phyloP scores from a whole-genome alignment of 2,888 invertebrate genomes.

The Pharmacophagus antenor region DNA sequence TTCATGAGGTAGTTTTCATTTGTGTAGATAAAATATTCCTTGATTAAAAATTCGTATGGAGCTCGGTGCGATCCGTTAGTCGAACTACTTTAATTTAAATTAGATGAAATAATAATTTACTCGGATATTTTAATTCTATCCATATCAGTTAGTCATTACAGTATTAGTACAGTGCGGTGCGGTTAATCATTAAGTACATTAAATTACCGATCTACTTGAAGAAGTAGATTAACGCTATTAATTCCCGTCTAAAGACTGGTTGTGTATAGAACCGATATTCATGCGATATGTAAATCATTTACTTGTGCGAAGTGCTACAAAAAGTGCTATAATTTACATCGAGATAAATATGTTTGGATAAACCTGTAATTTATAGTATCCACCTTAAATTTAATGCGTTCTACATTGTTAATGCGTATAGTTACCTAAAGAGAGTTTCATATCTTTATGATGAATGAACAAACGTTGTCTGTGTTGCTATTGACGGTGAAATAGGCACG shows the following conservation, averaged over 20 bases:
- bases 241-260: slow-evolving; percentile 32
- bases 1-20: background rate
- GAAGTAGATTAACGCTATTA: slow-evolving; percentile 32
- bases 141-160: slow-evolving; percentile 30
- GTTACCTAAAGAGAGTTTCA: slow-evolving; percentile 11
- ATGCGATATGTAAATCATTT: slow-evolving; percentile 33
- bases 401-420: background rate
- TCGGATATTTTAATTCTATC: slow-evolving; percentile 25
- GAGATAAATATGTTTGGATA: slow-evolving; percentile 28
- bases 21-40: slow-evolving; percentile 1
- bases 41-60: background rate
- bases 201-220: slow-evolving; percentile 31
- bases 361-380: slow-evolving; percentile 21
- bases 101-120: slow-evolving; percentile 29
- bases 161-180: slow-evolving; percentile 24
- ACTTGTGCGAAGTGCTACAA: slow-evolving; percentile 30
- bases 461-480: slow-evolving; percentile 45
- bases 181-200: slow-evolving; percentile 32
- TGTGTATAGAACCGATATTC: slow-evolving; percentile 31
- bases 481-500: slow-evolving; percentile 41
- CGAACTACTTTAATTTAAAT: slow-evolving; percentile 26
- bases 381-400: slow-evolving; percentile 18
- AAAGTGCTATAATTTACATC: slow-evolving; percentile 31
- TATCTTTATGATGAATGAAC: slow-evolving; percentile 61
- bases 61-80: slow-evolving; percentile 4